Base-by-base conservation (phyloP, 2,797 vertebrate genomes). In the Staurois parvus region DNA sequence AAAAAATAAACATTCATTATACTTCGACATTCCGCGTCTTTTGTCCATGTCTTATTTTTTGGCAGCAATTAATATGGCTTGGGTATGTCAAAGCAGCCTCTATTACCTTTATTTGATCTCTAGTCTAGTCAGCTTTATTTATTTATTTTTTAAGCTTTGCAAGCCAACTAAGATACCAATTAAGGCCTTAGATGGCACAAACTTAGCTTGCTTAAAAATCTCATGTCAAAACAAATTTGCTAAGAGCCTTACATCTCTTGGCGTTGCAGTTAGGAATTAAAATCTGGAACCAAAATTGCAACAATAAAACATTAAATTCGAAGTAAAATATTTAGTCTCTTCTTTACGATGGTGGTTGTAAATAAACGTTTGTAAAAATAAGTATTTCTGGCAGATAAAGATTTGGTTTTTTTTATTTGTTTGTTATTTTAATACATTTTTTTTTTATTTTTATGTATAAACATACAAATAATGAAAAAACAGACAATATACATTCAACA, bases 161-260 rank as follows among this genome's bases (percentile, higher is more conserved):
- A 73, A 66, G 3, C 42, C 3, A 52, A 59, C 45, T 79, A 85
- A 68, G 34, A 66, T 85, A 75, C 77, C 72, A 85, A 85, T 85
- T 75, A 85, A 68, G 17, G 77, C 67, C 76, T 79, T n/a, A 74
- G 84, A 72, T 56, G 42, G 30, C 70, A 56, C 30, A 73, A 79
- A 74, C 67, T 1, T 30, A 34, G 42, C 32, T 59, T 68, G 40
- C 77, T 67, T 79, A 75, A 66, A 85, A 73, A 78, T 68, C 64
- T 75, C 64, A 56, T 52, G 77, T 75, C 62, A 85, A 79, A 74
- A 85, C 29, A 79, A 85, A 85, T 85, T 79, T 85, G 59, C 59
- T 74, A 79, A 85, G 48, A 78, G 37, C 59, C 72, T 85, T 68
- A 74, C 59, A 79, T 74, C 29, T 79, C 56, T 42, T 67, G 3